phyloP scores from a whole-genome alignment of 2,113 vertebrate genomes.

The Lates calcarifer region DNA sequence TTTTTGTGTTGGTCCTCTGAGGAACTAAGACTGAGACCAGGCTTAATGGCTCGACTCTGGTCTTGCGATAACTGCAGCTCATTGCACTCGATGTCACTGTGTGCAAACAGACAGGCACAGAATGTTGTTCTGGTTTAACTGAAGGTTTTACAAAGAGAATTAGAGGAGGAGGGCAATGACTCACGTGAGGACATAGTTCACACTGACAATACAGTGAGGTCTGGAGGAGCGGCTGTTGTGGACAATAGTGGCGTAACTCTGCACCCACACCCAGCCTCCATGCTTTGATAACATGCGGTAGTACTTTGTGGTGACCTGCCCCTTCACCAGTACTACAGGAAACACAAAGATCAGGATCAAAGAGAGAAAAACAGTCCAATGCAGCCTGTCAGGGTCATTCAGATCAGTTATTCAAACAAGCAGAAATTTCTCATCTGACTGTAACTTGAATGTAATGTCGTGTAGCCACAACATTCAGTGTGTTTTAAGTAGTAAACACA shows the following conservation, averaged over 20 bases:
- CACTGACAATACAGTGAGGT: slow-evolving; percentile 97
- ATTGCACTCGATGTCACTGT: slow-evolving; percentile 93
- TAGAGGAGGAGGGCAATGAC: slow-evolving; percentile 58
- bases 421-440: not conserved
- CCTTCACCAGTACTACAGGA: slow-evolving; percentile 92
- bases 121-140: not conserved
- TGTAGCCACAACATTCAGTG: not conserved
- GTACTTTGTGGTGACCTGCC: slow-evolving; percentile 96
- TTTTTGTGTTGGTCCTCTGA: slow-evolving; percentile 90
- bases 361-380: slow-evolving; percentile 1
- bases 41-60: slow-evolving; percentile 86
- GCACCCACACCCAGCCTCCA: slow-evolving; percentile 97
- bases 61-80: slow-evolving; percentile 93
- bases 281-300: slow-evolving; percentile 93
- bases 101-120: slow-evolving; percentile 18
- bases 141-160: not conserved
- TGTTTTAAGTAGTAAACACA: not conserved
- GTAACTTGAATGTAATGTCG: not conserved
- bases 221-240: slow-evolving; percentile 96
- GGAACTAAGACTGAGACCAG: slow-evolving; percentile 84
- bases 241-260: slow-evolving; percentile 95
- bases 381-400: not conserved
- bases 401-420: not conserved
- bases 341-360: slow-evolving; percentile 21
- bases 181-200: slow-evolving; percentile 99